Base-by-base conservation (phyloP, 1,140 invertebrate genomes). In the Bemisia tabaci region DNA sequence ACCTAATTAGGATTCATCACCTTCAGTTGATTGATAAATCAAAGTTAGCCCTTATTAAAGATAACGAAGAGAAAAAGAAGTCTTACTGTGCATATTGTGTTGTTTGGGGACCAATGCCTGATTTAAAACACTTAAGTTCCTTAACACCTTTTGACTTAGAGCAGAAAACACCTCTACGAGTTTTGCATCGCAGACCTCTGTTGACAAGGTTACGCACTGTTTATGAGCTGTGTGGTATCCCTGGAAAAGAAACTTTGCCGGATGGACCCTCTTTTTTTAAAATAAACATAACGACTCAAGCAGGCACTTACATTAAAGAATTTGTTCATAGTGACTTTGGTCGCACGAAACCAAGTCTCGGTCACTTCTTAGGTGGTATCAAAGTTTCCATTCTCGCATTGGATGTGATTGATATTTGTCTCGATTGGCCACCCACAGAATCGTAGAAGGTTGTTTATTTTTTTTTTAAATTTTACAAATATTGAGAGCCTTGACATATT, bases 301-400 rank as follows among this genome's bases (percentile, higher is more conserved):
- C 95, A 59, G 95, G 95, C 59, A 97, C 94, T 1, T 98, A 98
- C 75, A 85, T 98, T 0, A 98, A 98, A 79, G 95, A 98, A 80
- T 94, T 97, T 82, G 88, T 95, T 22, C 94, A 98, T 79, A 92
- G 95, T 0, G 95, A 98, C 79, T 91, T 97, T 75, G 89, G 90
- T 21, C 81, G 95, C 59, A 96, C 94, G 0, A 76, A 74, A 17
- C 95, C 95, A 0, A 87, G 80, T 76, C 75, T 94, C 12, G 81
- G 83, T 22, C 72, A 73, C 0, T 65, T 88, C 12, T 71, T 86
- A 1, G 77, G 77, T 2, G 77, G 76, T 1, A 60, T 68, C 12
- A 59, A 66, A 0, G 77, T 83, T 65, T 86, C 90, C 72, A 84
- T 90, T 72, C 74, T 89, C 12, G 79, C 84, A 26, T 75, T 85